These are phyloP conservation scores for Nephrotoma guestfalica DNA, from an alignment of 2,888 invertebrate species.

Conservation along the genomic window DNA sequence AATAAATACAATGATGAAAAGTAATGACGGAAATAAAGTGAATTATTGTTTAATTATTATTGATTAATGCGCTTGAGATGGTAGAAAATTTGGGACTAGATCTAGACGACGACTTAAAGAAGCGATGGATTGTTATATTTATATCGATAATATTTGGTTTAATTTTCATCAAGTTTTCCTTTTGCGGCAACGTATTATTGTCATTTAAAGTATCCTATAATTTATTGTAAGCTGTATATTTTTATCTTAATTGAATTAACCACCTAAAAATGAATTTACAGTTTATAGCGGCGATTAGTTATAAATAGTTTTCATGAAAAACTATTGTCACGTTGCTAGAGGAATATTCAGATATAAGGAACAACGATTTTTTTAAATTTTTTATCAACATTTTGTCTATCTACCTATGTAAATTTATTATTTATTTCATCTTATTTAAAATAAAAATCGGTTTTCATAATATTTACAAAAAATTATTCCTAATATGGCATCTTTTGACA, in stretches of 20 bases:
- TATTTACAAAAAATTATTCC: not conserved
- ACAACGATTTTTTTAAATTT: not conserved
- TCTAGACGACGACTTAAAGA: not conserved
- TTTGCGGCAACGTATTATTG: not conserved
- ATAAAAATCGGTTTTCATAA: not conserved
- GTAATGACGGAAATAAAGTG: not conserved
- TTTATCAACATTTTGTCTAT: not conserved
- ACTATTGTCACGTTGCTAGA: not conserved
- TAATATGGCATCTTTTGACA: not conserved
- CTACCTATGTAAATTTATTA: not conserved
- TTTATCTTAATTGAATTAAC: not conserved
- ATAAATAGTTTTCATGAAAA: not conserved
- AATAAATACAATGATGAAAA: not conserved
- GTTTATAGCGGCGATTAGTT: not conserved
- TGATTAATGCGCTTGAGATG: not conserved
- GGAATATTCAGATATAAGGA: not conserved
- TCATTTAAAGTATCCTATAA: not conserved
- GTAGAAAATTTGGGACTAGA: not conserved
- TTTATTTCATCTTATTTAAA: not conserved
- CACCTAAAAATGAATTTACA: not conserved
- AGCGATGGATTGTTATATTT: not conserved
- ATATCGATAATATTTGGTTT: not conserved
- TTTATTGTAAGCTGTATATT: not conserved
- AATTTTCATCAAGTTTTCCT: not conserved
- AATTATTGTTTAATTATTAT: not conserved